Evolutionary conservation across 2,797 vertebrate species (phyloP), one percentile per base, ranked within the genome.

Genomic region (Clarias pachynema): DNA sequence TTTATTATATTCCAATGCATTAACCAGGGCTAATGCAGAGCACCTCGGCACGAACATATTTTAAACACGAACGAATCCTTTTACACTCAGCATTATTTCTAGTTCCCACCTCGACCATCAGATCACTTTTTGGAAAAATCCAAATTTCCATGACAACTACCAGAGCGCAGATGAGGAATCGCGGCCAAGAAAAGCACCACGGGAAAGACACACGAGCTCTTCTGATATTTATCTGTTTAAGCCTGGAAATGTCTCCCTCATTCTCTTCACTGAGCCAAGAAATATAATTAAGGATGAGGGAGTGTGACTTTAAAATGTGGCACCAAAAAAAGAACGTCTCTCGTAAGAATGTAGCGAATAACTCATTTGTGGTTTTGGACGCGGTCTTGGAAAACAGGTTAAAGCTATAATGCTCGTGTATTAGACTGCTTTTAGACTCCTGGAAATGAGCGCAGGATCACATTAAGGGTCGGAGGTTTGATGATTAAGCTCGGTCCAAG

Each of bases 51-150:
- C 84, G 89, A 84, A 88, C 87, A 87, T 44, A 87, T 93, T 94
- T 89, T 62, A 93, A 92, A 94, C 90, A 89, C 91, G 93, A 93
- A 93, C 93, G 81, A 93, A 92, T 91, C 87, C 89, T 92, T 92
- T 93, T 92, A 90, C 88, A 88, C 89, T 89, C 90, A 89, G 90
- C 90, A 88, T 86, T 74, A 87, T 79, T 79, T 44, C 24, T 63
- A 63, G 22, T 31, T 62, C 63, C 77, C 57, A 79, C 77, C 5
- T 20, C n/a, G 40, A 62, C 26, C 9, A 60, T 60, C 75, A 79
- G 56, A n/a, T 34, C 22, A 4, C 22, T 31, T 34, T 79, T 79
- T 44, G 34, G 59, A 44, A 44, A 79, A 63, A 18, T 15, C 3
- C 44, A 40, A 22, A 63, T 79, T 79, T 79, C 77, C 59, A 79